Percentiles rank a stretch among this genome's conserved stretches.
Evolutionary conservation across 2,113 vertebrate genomes (phyloP).

Genomic region (Octodon degus): DNA sequence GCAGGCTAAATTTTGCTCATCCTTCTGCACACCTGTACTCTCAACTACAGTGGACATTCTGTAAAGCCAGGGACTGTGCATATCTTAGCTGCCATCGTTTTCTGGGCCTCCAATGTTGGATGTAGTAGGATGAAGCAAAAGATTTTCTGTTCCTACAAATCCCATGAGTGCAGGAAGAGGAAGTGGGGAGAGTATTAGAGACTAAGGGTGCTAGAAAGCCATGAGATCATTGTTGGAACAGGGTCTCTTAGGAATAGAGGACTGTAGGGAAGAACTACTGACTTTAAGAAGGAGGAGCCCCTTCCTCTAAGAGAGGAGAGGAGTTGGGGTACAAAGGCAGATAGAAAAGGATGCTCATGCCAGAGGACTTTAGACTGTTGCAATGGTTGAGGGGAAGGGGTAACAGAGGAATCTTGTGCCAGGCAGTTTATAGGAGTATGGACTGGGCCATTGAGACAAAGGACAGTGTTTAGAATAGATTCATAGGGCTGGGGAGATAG

Average conservation of each 20-base stretch:
- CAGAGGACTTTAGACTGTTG: not conserved
- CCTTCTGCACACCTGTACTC: not conserved
- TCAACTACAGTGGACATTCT: not conserved
- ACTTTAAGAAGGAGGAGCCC: not conserved
- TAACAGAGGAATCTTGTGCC: not conserved
- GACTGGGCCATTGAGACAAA: not conserved
- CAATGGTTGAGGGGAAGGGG: too few species aligned
- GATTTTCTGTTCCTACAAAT: not conserved
- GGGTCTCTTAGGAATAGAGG: not conserved
- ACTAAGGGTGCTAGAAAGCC: not conserved
- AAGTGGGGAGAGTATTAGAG: not conserved
- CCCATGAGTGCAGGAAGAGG: not conserved
- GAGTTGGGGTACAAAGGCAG: not conserved
- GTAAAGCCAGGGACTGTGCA: not conserved
- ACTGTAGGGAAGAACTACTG: not conserved
- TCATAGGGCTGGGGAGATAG: too few species aligned
- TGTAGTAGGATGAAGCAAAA: not conserved
- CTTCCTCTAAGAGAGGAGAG: not conserved
- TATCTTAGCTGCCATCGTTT: not conserved
- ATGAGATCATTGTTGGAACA: not conserved
- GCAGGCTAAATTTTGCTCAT: too few species aligned
- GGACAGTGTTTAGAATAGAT: not conserved
- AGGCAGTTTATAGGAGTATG: not conserved
- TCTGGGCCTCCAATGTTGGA: not conserved
- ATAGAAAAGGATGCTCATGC: not conserved